Percentiles rank a stretch among this genome's conserved stretches.
phyloP scores from a whole-genome alignment of 2,113 vertebrate genomes.

The Melozone crissalis region DNA sequence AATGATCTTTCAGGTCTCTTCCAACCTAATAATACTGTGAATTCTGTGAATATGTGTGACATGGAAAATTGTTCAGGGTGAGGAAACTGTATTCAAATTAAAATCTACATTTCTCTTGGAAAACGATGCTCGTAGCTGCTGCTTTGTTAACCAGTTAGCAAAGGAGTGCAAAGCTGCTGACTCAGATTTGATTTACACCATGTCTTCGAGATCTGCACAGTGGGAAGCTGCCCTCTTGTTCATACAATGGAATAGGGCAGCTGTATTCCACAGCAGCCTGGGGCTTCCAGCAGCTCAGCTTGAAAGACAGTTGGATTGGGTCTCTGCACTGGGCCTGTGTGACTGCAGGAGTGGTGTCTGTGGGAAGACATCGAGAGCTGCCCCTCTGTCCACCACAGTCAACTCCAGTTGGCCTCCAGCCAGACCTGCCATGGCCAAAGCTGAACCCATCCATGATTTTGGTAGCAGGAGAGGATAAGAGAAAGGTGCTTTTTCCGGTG shows the following conservation, averaged over 20 bases:
- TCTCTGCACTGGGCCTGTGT: neutral
- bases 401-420: neutral
- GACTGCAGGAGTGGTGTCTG: neutral
- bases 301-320: neutral
- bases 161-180: neutral
- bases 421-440: neutral
- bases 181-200: neutral
- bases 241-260: neutral
- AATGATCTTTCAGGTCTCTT: neutral
- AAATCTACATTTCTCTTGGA: neutral
- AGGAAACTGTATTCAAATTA: neutral
- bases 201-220: accelerated
- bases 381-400: neutral
- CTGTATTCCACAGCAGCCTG: neutral
- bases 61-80: neutral
- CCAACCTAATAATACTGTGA: neutral
- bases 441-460: neutral
- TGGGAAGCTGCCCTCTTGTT: neutral
- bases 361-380: neutral
- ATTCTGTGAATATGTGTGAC: neutral
- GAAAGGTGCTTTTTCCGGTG: neutral
- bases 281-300: neutral
- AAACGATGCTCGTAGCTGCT: neutral
- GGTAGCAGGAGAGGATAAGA: neutral
- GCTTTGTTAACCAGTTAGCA: neutral